Percentiles rank a stretch among this genome's conserved stretches.
Evolutionary conservation across 2,888 invertebrate species (phyloP).

Genomic region (Steinernema hermaphroditum): DNA sequence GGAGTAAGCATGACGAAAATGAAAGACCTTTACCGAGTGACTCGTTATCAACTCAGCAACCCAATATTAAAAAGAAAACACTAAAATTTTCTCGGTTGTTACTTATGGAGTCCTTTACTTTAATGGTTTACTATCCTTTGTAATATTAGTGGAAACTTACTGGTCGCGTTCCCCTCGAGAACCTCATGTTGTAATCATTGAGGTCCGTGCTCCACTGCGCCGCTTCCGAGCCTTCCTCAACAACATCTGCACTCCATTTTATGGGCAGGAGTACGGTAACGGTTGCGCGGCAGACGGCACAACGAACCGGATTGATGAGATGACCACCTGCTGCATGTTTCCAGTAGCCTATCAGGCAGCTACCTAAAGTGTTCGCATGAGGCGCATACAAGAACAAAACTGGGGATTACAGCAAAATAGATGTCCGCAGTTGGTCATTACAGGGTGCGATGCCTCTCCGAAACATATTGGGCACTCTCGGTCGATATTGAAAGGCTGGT

Average conservation of each 20-base stretch:
- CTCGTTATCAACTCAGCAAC: no score
- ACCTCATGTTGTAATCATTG: constrained; percentile 23
- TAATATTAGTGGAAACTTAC: not conserved
- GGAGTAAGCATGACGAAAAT: no score
- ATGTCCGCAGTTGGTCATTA: constrained; percentile 22
- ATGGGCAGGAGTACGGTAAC: constrained; percentile 10
- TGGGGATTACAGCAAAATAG: constrained; percentile 17
- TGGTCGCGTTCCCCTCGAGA: not conserved
- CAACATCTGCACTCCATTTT: constrained; percentile 24
- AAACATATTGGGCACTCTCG: constrained; percentile 15
- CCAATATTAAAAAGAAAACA: no score
- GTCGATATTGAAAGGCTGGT: constrained; percentile 14
- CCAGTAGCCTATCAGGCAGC: constrained; percentile 20
- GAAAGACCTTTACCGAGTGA: no score
- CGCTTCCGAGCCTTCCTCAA: constrained; percentile 5
- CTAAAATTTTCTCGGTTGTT: no score
- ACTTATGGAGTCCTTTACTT: no score
- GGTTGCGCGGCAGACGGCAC: constrained; percentile 12
- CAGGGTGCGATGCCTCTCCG: not conserved
- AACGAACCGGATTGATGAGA: constrained; percentile 16
- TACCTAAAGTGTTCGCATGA: not conserved
- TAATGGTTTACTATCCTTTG: no score
- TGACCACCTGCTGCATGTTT: constrained; percentile 5
- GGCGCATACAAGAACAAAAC: not conserved
- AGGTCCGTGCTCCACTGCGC: constrained; percentile 12